Percentiles rank a stretch among this genome's conserved stretches.
phyloP scores from a whole-genome alignment of 2,888 invertebrate genomes.

The Thera britannica region DNA sequence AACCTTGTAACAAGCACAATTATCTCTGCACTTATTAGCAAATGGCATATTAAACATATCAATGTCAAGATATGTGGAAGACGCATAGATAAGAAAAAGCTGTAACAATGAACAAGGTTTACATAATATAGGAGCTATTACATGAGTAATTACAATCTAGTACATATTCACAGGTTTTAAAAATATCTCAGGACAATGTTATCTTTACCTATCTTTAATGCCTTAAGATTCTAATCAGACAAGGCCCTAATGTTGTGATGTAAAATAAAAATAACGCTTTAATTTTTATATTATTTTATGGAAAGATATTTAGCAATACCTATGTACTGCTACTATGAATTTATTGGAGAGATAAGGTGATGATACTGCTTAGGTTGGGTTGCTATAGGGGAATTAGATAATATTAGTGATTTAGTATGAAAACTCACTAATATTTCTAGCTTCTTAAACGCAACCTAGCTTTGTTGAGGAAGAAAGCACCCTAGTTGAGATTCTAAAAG shows the following conservation, averaged over 20 bases:
- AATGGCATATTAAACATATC: constrained; percentile 24
- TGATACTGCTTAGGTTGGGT: too few species aligned
- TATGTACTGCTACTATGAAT: too few species aligned
- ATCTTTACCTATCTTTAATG: constrained; percentile 8
- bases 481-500: too few species aligned
- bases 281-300: too few species aligned
- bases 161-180: constrained; percentile 11
- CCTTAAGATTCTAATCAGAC: constrained; percentile 5
- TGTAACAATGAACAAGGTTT: constrained; percentile 2
- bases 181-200: constrained; percentile 9
- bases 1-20: constrained; percentile 4
- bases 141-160: background rate
- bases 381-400: too few species aligned
- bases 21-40: constrained; percentile 13
- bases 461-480: too few species aligned
- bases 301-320: too few species aligned
- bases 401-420: too few species aligned
- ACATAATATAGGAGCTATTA: constrained; percentile 6
- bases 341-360: too few species aligned
- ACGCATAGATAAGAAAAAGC: constrained; percentile 20
- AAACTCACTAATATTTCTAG: too few species aligned
- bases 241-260: constrained; percentile 1
- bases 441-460: too few species aligned
- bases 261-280: background rate
- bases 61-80: constrained; percentile 15